phyloP scores from a whole-genome alignment of 1,140 invertebrate species.

The Drosophila mayri region DNA sequence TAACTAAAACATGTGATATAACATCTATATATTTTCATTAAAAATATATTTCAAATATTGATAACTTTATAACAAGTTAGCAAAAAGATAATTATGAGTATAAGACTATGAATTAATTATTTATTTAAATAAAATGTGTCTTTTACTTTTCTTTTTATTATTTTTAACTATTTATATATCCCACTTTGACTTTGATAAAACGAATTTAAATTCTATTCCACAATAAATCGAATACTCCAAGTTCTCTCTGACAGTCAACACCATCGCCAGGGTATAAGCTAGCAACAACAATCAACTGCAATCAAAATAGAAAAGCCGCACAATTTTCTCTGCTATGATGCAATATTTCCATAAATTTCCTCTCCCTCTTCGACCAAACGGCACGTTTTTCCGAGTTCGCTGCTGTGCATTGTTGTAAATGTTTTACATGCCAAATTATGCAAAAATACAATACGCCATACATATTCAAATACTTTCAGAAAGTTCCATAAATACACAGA shows the following conservation, averaged over 20 bases:
- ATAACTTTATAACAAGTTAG: background rate
- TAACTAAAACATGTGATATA: background rate
- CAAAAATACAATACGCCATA: conserved; percentile 72
- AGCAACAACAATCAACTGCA: conserved; percentile 57
- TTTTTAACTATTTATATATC: background rate
- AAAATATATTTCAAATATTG: background rate
- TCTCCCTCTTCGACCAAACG: conserved; percentile 1
- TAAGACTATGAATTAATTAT: background rate
- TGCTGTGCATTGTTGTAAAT: conserved; percentile 69
- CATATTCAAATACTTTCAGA: conserved; percentile 74
- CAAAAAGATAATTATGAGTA: background rate
- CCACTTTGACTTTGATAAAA: background rate
- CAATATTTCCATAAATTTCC: conserved; percentile 52
- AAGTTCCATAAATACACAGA: conserved; percentile 33
- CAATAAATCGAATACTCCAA: background rate
- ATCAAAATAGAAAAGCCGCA: conserved; percentile 75
- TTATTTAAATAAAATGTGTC: too few species aligned
- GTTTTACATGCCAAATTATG: conserved; percentile 83
- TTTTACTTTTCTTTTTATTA: too few species aligned
- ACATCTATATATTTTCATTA: background rate
- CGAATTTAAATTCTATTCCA: background rate
- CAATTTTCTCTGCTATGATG: conserved; percentile 57
- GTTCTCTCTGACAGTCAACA: too few species aligned
- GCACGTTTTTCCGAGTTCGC: conserved; percentile 36
- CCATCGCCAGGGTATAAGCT: conserved; percentile 28